phyloP scores from a whole-genome alignment of 2,888 invertebrate genomes.

The Eutolmus rufibarbis region DNA sequence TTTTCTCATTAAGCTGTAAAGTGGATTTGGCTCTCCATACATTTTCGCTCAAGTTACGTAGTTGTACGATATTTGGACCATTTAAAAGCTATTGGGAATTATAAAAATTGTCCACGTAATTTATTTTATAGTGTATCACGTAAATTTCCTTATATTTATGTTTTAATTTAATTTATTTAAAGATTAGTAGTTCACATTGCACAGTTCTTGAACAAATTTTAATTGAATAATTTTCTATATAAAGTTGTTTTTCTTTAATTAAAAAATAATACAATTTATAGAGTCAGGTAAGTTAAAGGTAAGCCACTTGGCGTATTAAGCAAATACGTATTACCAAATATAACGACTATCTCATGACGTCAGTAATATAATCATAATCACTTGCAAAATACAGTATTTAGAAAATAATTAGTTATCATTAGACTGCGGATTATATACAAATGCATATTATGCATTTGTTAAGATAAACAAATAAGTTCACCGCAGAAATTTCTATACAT shows the following conservation, averaged over 20 bases:
- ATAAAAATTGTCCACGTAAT: background rate
- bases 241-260: background rate
- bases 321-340: background rate
- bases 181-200: background rate
- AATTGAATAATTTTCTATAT: background rate
- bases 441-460: too few species aligned
- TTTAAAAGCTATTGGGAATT: background rate
- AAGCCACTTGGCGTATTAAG: background rate
- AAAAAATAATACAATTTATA: background rate
- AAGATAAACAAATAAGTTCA: too few species aligned
- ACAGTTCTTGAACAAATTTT: background rate
- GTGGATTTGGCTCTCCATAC: background rate
- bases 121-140: background rate
- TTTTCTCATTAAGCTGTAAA: background rate
- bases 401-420: too few species aligned
- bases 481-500: too few species aligned
- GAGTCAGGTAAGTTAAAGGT: background rate
- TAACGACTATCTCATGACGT: background rate
- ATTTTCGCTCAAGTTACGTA: background rate
- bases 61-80: background rate
- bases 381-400: background rate
- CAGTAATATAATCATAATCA: background rate
- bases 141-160: background rate
- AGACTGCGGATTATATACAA: too few species aligned
- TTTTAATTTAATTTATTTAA: background rate